Evolutionary conservation across 2,888 invertebrate species (phyloP), one percentile per base, ranked within the genome.

Genomic region (Drosophila tanythrix): DNA sequence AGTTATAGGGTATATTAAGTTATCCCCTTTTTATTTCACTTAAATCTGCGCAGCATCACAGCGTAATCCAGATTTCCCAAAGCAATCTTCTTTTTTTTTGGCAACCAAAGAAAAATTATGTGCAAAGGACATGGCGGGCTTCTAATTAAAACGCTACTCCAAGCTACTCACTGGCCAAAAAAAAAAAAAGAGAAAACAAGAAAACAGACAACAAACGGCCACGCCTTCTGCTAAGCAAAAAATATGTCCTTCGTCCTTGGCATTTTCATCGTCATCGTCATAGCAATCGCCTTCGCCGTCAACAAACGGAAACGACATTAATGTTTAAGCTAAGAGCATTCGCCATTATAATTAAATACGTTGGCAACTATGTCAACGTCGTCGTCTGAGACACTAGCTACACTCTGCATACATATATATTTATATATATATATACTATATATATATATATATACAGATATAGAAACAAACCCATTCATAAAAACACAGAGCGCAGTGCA

Each of bases 271-370:
- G 62, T 36, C 48, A 79, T 65, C 80, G 79, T 56, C 36, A 56
- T 43, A 25, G 38, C 36, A 15, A 77, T 63, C 61, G 78, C 68
- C 50, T 57, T 55, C 46, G 48, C 53, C 63, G 80, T 62, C 71
- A 76, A 65, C 76, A 68, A 81, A 87, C 82, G 89, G 85, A 82
- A 85, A 74, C 74, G 80, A 74, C 80, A 82, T 85, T 85, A 85
- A 82, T 77, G 85, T 85, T 79, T 84, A 87, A 77, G 84, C 80
- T 76, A 66, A 72, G 75, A 75, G 74, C 75, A 74, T 68, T 77
- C 62, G 68, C 72, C 72, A 73, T 75, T 86, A 81, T 89, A 88
- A 88, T 86, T 89, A 85, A 85, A 87, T 84, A 88, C 82, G 74
- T 58, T 58, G 53, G 35, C 52, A 40, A 31, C 65, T 57, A 52